A percentile compares a stretch with the other conserved stretches of the same genome.
phyloP scores from a whole-genome alignment of 1,140 invertebrate species.

The Heliconius hermathena region DNA sequence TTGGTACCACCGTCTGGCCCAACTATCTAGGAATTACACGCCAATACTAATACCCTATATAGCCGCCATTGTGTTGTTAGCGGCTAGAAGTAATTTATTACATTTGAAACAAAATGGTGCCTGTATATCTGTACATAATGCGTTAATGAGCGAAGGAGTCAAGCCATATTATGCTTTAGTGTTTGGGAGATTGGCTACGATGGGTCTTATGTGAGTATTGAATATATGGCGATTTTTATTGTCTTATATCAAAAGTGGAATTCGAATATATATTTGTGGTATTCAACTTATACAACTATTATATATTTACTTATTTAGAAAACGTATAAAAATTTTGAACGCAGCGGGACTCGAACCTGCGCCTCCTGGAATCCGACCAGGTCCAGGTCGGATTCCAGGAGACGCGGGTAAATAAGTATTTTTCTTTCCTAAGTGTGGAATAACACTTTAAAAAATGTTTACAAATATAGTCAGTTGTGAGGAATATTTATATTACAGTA shows the following conservation, averaged over 20 bases:
- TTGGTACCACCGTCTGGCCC: constrained; percentile 65
- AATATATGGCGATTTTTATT: neutral
- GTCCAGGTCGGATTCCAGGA: too few species aligned
- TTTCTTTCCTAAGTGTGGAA: too few species aligned
- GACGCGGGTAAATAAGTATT: too few species aligned
- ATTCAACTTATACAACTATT: too few species aligned
- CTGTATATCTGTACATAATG: constrained; percentile 56
- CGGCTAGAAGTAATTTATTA: constrained; percentile 53
- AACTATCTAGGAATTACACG: constrained; percentile 61
- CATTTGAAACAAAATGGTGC: constrained; percentile 47
- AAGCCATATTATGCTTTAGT: constrained; percentile 64
- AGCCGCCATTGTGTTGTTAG: constrained; percentile 59
- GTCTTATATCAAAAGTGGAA: neutral
- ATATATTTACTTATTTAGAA: too few species aligned
- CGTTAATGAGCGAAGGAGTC: constrained; percentile 61
- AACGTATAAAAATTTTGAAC: too few species aligned
- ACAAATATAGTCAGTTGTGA: too few species aligned
- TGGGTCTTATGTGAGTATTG: constrained; percentile 53
- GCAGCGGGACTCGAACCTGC: too few species aligned
- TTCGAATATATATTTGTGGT: neutral
- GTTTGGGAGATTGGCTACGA: constrained; percentile 49
- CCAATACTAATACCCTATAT: constrained; percentile 63
- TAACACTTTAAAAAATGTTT: too few species aligned
- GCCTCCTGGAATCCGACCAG: too few species aligned
- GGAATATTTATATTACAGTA: too few species aligned